phyloP scores from a whole-genome alignment of 2,113 vertebrate species.

The Porphyrio hochstetteri region DNA sequence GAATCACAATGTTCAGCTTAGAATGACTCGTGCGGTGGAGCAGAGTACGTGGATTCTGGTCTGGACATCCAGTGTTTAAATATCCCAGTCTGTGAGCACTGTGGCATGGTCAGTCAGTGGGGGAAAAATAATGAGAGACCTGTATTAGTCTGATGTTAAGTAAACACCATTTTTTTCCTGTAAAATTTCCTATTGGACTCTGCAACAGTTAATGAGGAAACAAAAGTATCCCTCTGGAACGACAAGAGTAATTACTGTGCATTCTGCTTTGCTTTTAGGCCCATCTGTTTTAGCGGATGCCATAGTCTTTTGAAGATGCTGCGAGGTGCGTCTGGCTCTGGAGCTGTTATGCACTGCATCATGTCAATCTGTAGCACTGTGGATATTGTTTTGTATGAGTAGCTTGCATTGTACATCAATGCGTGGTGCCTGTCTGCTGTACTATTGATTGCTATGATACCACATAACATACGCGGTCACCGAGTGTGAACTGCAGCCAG shows the following conservation, averaged over 20 bases:
- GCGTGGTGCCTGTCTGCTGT: not conserved
- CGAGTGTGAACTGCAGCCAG: not conserved
- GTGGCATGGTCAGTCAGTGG: not conserved
- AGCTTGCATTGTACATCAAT: not conserved
- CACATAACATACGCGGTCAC: not conserved
- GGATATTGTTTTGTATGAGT: slow-evolving; percentile 5
- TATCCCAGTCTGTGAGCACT: not conserved
- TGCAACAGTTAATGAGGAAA: not conserved
- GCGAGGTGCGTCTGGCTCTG: not conserved
- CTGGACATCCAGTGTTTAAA: not conserved
- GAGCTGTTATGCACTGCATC: not conserved
- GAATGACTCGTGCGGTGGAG: not conserved
- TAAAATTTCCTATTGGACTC: not conserved
- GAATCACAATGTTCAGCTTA: slow-evolving; percentile 1
- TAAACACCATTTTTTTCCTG: not conserved
- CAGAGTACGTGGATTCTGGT: not conserved
- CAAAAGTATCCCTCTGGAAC: not conserved
- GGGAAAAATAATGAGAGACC: not conserved
- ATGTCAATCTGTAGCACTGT: slow-evolving; percentile 39
- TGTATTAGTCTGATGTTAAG: not conserved
- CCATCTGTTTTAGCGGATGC: not conserved
- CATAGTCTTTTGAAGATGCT: not conserved
- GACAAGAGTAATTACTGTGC: not conserved
- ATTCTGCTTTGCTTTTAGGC: slow-evolving; percentile 27
- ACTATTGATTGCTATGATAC: slow-evolving; percentile 28